Evolutionary conservation across 2,797 vertebrate genomes (phyloP).

Genomic region (Gephyroberyx darwinii): DNA sequence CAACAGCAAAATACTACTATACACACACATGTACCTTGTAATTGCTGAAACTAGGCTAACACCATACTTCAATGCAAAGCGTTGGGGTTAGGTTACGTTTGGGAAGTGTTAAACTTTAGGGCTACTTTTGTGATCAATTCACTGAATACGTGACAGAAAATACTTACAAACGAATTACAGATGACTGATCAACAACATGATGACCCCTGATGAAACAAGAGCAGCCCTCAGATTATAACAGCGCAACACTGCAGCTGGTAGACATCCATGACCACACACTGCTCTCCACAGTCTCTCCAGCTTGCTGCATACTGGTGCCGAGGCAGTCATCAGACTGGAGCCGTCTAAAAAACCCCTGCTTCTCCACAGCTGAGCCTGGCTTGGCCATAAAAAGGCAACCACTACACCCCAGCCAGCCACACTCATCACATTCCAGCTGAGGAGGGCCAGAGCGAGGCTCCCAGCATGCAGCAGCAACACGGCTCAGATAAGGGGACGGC

Average conservation of each 20-base stretch:
- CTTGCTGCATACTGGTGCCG: conserved; percentile 33
- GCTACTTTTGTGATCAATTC: no score
- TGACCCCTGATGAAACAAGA: no score
- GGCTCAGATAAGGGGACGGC: neutral
- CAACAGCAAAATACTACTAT: conserved; percentile 1
- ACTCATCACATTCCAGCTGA: conserved; percentile 38
- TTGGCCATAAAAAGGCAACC: conserved; percentile 76
- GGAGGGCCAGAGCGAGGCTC: conserved; percentile 21
- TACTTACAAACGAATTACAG: neutral
- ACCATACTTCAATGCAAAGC: no score
- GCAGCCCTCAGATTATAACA: neutral
- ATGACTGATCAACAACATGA: neutral
- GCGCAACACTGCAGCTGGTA: conserved; percentile 34
- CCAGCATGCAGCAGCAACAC: conserved; percentile 2
- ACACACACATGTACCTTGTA: neutral
- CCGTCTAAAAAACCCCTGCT: conserved; percentile 23
- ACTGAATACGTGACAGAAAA: no score
- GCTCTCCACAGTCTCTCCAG: conserved; percentile 25
- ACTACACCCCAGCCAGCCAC: conserved; percentile 5
- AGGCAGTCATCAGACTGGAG: conserved; percentile 33
- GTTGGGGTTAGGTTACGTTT: no score
- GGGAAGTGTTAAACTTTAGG: no score
- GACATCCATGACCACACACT: conserved; percentile 50
- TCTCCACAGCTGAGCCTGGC: conserved; percentile 47
- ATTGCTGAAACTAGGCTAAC: neutral